phyloP scores from a whole-genome alignment of 2,797 vertebrate species.

The Chromis chromis region DNA sequence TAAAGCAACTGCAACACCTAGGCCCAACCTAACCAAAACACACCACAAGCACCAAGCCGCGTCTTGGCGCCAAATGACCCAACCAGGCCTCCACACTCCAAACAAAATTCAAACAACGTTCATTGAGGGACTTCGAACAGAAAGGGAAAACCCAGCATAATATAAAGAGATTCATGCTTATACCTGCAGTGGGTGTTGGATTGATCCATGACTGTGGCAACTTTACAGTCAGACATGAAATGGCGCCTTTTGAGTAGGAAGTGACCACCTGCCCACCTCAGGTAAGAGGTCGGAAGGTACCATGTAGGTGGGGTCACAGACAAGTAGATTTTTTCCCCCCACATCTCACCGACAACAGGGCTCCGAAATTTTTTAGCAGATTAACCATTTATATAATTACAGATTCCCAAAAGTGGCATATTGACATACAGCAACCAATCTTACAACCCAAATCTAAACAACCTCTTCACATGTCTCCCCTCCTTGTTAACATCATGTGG shows the following conservation, averaged over 20 bases:
- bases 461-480: not conserved
- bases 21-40: too few species aligned
- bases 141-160: not conserved
- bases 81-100: not conserved
- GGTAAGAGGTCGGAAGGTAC: conserved; percentile 14
- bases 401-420: not conserved
- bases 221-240: not conserved
- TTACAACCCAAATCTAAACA: fast-evolving
- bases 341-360: fast-evolving
- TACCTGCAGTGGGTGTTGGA: not conserved
- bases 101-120: not conserved
- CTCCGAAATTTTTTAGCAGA: not conserved
- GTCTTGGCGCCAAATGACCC: not conserved
- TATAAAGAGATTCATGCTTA: conserved; percentile 1
- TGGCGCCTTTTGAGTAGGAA: too few species aligned
- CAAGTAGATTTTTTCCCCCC: not conserved
- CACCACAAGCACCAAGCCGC: too few species aligned
- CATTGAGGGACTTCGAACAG: fast-evolving
- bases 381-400: fast-evolving
- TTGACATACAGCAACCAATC: not conserved
- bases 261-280: not conserved
- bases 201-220: too few species aligned
- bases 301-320: not conserved
- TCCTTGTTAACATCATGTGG: conserved; percentile 14
- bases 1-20: not conserved